Evolutionary conservation across 2,888 invertebrate genomes (phyloP).

Genomic region (Lasioglossum pauxillum): DNA sequence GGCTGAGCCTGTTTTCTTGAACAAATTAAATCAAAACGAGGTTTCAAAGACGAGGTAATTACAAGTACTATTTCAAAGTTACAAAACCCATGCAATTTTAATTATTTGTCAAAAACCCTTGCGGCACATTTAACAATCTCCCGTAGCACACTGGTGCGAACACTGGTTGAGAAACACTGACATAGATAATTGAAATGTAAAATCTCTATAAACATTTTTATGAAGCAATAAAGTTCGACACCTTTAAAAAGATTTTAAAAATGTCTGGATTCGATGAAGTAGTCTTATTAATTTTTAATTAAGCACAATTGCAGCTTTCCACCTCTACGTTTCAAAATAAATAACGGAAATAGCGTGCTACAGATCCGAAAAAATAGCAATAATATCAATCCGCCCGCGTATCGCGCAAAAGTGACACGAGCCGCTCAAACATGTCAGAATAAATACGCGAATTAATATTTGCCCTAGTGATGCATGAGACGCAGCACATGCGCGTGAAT

Average conservation of each 20-base stretch:
- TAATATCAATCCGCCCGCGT: background rate
- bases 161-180: too few relatives aligned
- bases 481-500: conserved; percentile 9
- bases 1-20: too few relatives aligned
- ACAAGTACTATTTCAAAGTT: too few relatives aligned
- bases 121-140: too few relatives aligned
- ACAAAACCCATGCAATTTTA: too few relatives aligned
- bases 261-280: background rate
- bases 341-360: background rate
- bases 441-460: conserved; percentile 34
- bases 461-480: background rate
- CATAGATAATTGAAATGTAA: background rate
- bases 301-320: background rate
- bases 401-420: background rate
- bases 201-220: background rate
- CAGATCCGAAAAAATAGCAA: background rate
- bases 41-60: too few relatives aligned
- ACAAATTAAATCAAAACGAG: too few relatives aligned
- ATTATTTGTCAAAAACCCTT: too few relatives aligned
- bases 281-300: background rate
- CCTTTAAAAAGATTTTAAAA: background rate
- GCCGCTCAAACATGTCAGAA: conserved; percentile 3
- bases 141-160: too few relatives aligned
- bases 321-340: background rate
- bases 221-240: background rate